phyloP scores from a whole-genome alignment of 2,113 vertebrate genomes.

The Spilogale gracilis region DNA sequence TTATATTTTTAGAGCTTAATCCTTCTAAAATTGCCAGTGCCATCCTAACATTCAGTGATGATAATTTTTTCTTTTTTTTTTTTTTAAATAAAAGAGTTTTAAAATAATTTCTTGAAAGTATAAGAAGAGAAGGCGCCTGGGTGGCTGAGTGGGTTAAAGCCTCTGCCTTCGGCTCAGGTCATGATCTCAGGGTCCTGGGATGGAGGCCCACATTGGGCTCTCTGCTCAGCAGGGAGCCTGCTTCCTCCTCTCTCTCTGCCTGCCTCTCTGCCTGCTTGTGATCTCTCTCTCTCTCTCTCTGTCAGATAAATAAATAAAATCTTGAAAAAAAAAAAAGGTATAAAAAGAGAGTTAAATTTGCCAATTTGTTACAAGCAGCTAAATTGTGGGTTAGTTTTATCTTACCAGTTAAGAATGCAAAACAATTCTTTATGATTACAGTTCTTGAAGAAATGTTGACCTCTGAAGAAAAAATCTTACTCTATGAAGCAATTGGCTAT shows the following conservation, averaged over 20 bases:
- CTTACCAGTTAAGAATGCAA: slow-evolving; percentile 30
- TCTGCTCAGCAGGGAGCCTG: no score
- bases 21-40: not conserved
- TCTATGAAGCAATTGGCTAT: slow-evolving; percentile 99
- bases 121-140: not conserved
- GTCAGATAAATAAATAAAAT: no score
- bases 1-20: slow-evolving; percentile 25
- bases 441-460: slow-evolving; percentile 95
- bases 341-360: slow-evolving; percentile 9
- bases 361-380: not conserved
- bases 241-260: no score
- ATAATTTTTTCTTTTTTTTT: not conserved
- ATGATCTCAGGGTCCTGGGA: no score
- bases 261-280: no score
- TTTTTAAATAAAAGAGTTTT: not conserved
- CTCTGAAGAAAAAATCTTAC: slow-evolving; percentile 93
- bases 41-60: not conserved
- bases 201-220: no score
- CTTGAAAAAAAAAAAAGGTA: not conserved
- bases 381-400: slow-evolving; percentile 48
- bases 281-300: no score
- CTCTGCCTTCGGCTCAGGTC: no score
- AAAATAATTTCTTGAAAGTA: slow-evolving; percentile 43
- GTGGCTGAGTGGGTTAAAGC: no score
- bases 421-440: slow-evolving; percentile 67